Base-by-base conservation (phyloP, 1,140 invertebrate species). In the Tetramorium simillimum region DNA sequence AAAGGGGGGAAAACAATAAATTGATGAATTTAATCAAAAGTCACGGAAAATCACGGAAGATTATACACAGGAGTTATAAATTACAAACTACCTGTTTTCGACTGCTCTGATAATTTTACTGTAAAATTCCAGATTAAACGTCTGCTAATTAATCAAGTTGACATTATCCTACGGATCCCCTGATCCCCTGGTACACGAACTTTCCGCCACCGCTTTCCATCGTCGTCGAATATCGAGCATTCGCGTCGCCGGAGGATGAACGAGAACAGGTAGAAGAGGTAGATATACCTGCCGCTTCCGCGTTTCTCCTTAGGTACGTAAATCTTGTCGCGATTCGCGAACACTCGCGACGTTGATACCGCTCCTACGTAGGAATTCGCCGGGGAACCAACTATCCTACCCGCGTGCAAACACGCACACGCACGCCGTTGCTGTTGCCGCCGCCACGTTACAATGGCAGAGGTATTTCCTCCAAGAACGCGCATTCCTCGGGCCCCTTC, bases 311-410 rank as follows among this genome's bases (percentile, higher is more conserved):
- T 0, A 75, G 40, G 40, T 60, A 84, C 80, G 80, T 84, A 84
- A 84, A 84, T 84, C 80, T 75, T 63, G 80, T 84, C 69, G 80
- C 69, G 67, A 82, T 60, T 46, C 51, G 78, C 65, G 51, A 82
- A 72, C 78, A 43, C 67, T 81, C 63, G 37, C 51, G 37, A 46
- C 53, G 67, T n/a, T 49, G 77, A 81, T 46, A 63, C n/a, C 53
- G 51, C 14, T 33, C 40, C 37, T 46, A 28, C 67, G 51, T 49
- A 46, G 53, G 53, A 84, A 84, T 84, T 73, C 24, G 43, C 69
- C 24, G 53, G 53, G 53, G 49, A 84, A 75, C 69, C 12, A 16
- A 73, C 80, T 33, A 18, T 73, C 40, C 56, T n/a, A 33, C 51
- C 33, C 28, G 24, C 56, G 40, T 10, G 24, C 33, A 33, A 33